Evolutionary conservation across 1,140 invertebrate genomes (phyloP).

Genomic region (Drosophila bocki): DNA sequence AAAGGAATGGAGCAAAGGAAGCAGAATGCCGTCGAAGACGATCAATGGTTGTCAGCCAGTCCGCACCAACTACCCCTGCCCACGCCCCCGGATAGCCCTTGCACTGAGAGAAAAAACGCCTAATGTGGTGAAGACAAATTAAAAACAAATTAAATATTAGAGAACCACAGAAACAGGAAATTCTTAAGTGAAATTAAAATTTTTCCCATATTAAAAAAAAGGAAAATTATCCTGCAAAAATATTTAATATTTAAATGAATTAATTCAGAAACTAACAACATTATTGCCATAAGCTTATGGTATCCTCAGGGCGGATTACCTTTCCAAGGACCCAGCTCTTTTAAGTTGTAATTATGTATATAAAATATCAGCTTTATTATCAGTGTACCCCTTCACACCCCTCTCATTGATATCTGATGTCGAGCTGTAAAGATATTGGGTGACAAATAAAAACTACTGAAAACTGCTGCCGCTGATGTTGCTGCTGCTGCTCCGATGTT

Average conservation of each 20-base stretch:
- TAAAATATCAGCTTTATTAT: not conserved
- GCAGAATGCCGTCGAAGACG: conserved; percentile 71
- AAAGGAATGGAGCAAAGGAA: conserved; percentile 79
- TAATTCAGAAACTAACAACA: not conserved
- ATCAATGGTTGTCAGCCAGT: conserved; percentile 68
- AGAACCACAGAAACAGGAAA: too few species aligned
- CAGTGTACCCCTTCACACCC: conserved; percentile 12
- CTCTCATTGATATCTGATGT: conserved; percentile 68
- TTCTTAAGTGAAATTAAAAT: too few species aligned
- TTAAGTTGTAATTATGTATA: not conserved
- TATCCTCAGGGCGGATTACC: not conserved
- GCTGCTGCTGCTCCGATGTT: conserved; percentile 44
- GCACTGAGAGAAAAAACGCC: conserved; percentile 7
- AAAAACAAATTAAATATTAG: too few species aligned
- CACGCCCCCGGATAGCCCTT: conserved; percentile 9
- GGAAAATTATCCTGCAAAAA: too few species aligned
- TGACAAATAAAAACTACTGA: conserved; percentile 85
- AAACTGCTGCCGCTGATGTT: conserved; percentile 73
- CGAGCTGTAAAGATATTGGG: conserved; percentile 82
- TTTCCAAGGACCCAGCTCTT: not conserved
- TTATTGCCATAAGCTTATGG: not conserved
- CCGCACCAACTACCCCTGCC: conserved; percentile 13
- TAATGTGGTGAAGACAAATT: not conserved
- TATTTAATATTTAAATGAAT: too few species aligned
- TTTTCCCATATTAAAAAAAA: too few species aligned